These are phyloP conservation scores for Calliopum simillimum DNA, from an alignment of 2,888 invertebrate genomes.

Conservation along the genomic window DNA sequence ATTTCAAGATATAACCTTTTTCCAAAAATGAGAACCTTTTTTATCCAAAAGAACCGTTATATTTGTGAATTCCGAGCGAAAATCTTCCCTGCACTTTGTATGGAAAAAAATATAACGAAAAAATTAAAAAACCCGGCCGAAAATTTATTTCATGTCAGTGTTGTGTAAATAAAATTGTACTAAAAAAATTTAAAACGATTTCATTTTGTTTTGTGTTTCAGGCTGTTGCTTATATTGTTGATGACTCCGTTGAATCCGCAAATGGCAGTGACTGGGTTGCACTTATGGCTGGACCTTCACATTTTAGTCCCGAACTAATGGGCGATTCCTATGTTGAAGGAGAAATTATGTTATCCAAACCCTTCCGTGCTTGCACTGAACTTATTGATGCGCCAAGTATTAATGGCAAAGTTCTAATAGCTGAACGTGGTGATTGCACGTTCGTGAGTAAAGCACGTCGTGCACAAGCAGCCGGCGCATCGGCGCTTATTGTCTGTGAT, in stretches of 20 bases:
- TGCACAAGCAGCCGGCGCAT: conserved; percentile 84
- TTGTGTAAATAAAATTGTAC: neutral
- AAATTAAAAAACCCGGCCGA: too few relatives aligned
- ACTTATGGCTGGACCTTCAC: conserved; percentile 87
- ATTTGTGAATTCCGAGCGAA: too few relatives aligned
- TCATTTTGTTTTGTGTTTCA: conserved; percentile 45
- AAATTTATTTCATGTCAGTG: too few relatives aligned
- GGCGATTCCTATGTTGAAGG: conserved; percentile 76
- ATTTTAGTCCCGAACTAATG: conserved; percentile 85
- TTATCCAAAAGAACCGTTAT: too few relatives aligned
- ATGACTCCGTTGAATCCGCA: conserved; percentile 50
- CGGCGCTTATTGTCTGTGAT: conserved; percentile 87
- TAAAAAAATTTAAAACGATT: neutral
- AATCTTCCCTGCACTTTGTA: too few relatives aligned
- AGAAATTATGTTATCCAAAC: conserved; percentile 74
- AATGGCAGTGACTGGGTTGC: conserved; percentile 65
- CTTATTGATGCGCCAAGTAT: conserved; percentile 73
- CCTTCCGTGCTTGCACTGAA: conserved; percentile 74
- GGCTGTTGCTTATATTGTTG: conserved; percentile 66
- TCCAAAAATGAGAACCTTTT: too few relatives aligned
- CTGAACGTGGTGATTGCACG: conserved; percentile 93
- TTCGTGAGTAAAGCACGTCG: conserved; percentile 91
- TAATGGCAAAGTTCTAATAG: conserved; percentile 82
- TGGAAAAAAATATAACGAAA: too few relatives aligned
- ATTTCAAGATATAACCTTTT: too few relatives aligned